Base-by-base conservation (phyloP, 1,140 invertebrate genomes). In the Pseudomyrmex gracilis region DNA sequence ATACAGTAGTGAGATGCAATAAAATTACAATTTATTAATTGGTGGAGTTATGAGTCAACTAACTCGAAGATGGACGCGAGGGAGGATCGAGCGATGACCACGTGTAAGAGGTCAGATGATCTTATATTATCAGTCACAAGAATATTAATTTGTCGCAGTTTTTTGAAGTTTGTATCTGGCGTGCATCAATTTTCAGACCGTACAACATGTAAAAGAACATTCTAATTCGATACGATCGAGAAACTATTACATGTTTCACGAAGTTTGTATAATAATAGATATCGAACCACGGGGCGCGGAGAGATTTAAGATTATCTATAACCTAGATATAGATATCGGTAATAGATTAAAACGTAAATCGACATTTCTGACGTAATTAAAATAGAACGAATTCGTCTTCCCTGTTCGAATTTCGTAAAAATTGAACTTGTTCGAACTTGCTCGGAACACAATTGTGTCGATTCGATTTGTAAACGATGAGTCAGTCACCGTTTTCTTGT, bases 401-500 rank as follows among this genome's bases (percentile, higher is more conserved):
- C n/a, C 13, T 34, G 22, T 63, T 61, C 15, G 12, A 17, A n/a
- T 7, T 4, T 2, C 2, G 8, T 66, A 49, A 71, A 71, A 12
- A 70, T 24, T 45, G 15, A 22, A n/a, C 34, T 68, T 4, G 61
- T 77, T 24, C 55, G 55, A 58, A 58, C 34, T 10, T 34, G 20
- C 2, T 20, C 58, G 47, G 66, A 58, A 70, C 76, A 20, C 13
- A 53, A 68, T 34, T 43, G 17, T 15, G n/a, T n/a, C 70, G 51
- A 58, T 80, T 80, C 15, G 1, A 58, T n/a, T 43, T 53, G 17
- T 51, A 10, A 55, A 53, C 17, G 47, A n/a, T 7, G 5, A 34
- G 34, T 43, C 47, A 64, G 73, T 82, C 70, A 63, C 74, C 20
- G 51, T 82, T 63, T 74, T 63, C 78, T 82, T 34, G 24, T 82